These are phyloP conservation scores for Excalfactoria chinensis DNA, from an alignment of 2,113 vertebrate genomes.

Conservation along the genomic window DNA sequence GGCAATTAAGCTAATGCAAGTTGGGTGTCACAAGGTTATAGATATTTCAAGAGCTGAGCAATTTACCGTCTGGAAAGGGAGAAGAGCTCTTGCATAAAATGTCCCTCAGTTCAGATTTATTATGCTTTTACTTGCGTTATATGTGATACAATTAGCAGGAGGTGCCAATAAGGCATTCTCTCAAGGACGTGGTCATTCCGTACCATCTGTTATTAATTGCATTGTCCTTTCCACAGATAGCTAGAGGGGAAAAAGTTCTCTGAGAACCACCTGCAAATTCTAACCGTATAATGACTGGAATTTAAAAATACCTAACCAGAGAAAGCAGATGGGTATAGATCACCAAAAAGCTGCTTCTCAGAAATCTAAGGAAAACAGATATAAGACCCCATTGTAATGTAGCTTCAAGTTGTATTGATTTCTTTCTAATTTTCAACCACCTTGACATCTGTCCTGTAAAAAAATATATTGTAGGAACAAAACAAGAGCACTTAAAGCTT, in stretches of 20 bases:
- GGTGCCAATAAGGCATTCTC: slow-evolving; percentile 91
- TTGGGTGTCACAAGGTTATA: slow-evolving; percentile 94
- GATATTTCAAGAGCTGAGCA: slow-evolving; percentile 97
- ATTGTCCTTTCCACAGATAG: slow-evolving; percentile 85
- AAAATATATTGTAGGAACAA: slow-evolving; percentile 11
- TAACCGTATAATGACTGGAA: slow-evolving; percentile 69
- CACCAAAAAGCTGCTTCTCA: background rate
- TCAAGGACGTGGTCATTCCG: slow-evolving; percentile 93
- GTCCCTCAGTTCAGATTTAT: slow-evolving; percentile 93
- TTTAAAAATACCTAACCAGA: slow-evolving; percentile 70
- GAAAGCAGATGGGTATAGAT: background rate
- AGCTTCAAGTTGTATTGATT: background rate
- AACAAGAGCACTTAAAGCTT: slow-evolving; percentile 42
- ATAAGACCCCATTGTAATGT: background rate
- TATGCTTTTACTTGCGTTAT: slow-evolving; percentile 98
- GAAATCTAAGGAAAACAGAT: background rate
- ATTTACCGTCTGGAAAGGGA: slow-evolving; percentile 92
- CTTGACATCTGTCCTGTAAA: background rate
- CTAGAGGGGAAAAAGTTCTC: slow-evolving; percentile 82
- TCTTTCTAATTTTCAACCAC: background rate
- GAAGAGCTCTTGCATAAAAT: slow-evolving; percentile 92
- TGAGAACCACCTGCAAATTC: slow-evolving; percentile 81
- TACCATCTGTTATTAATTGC: slow-evolving; percentile 96
- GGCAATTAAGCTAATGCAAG: slow-evolving; percentile 96
- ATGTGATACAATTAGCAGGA: slow-evolving; percentile 95